Evolutionary conservation across 2,888 invertebrate species (phyloP), one percentile per base, ranked within the genome.

Genomic region (Netelia inedita): DNA sequence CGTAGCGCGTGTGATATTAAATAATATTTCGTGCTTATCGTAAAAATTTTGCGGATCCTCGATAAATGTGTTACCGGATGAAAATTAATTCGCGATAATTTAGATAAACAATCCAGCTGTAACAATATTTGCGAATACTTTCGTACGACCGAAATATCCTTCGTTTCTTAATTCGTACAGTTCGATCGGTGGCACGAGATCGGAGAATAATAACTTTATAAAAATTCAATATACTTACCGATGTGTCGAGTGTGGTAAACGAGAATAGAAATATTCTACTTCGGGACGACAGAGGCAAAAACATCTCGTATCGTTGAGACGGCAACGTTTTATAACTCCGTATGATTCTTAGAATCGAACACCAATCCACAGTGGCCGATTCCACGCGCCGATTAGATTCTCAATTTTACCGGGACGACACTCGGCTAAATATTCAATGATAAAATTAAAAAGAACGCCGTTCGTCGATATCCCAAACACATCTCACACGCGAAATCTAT

Each of bases 401-500:
- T 9, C n/a, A 28, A 69, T 6, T 73, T 68, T 46, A 75, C 19
- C 8, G 10, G 41, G 21, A 66, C 21, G 43, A 72, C n/a, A 61
- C 35, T 61, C 66, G 53, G 6, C n/a, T 21, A 46, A 21, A 46
- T 63, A 41, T 68, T 81, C 69, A 69, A 55, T 69, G 69, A 81
- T 69, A 73, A 69, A 78, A 73, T 43, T 16, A 35, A 35, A 35
- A 35, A 41, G 28, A 41, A 61, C 50, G 55, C 46, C 1, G n/a
- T 19, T 65, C 69, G 16, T 21, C 55, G 61, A 78, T 69, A 59
- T 63, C 55, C 43, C 59, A 86, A 85, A 88, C 85, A 87, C 87
- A 87, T 87, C 85, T 85, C 80, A 66, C 78, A 68, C 83, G 84
- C 86, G 82, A 85, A 85, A 86, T 73, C 83, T 85, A 85, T 83